Evolutionary conservation across 2,888 invertebrate genomes (phyloP).

Genomic region (Tolmerus cingulatus): DNA sequence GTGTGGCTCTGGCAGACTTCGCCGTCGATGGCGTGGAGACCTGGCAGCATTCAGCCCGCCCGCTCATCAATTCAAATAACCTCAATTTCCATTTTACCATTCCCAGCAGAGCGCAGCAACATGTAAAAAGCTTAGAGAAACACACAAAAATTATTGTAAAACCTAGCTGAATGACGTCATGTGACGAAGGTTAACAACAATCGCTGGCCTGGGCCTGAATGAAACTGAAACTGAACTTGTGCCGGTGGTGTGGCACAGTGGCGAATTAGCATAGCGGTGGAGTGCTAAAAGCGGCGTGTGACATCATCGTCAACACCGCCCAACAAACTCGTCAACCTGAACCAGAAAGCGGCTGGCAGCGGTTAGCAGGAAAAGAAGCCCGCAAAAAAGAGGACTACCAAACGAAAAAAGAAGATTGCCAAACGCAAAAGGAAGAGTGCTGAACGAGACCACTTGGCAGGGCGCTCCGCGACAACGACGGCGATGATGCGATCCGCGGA

Average conservation of each 20-base stretch:
- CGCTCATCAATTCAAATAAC: constrained; percentile 8
- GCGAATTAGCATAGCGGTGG: constrained; percentile 2
- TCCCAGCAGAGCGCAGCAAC: background rate
- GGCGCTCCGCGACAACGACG: background rate
- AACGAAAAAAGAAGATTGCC: background rate
- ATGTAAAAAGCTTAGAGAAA: background rate
- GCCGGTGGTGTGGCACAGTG: background rate
- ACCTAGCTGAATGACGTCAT: background rate
- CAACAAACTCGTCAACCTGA: background rate
- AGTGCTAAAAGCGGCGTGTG: background rate
- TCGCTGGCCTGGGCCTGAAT: constrained; percentile 4
- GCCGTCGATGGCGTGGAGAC: background rate
- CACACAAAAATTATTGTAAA: background rate
- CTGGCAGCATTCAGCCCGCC: background rate
- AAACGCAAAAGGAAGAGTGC: background rate
- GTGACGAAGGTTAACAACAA: constrained; percentile 17
- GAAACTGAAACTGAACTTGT: constrained; percentile 16
- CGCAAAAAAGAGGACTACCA: background rate
- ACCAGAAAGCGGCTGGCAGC: background rate
- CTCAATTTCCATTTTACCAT: constrained; percentile 13
- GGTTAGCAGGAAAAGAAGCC: background rate
- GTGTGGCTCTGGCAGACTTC: background rate
- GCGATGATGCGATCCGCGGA: background rate
- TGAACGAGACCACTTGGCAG: constrained; percentile 1
- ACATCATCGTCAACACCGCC: constrained; percentile 5